Conservation (phyloP, 2,888 invertebrate genomes). For the Drosophila cognata region DNA sequence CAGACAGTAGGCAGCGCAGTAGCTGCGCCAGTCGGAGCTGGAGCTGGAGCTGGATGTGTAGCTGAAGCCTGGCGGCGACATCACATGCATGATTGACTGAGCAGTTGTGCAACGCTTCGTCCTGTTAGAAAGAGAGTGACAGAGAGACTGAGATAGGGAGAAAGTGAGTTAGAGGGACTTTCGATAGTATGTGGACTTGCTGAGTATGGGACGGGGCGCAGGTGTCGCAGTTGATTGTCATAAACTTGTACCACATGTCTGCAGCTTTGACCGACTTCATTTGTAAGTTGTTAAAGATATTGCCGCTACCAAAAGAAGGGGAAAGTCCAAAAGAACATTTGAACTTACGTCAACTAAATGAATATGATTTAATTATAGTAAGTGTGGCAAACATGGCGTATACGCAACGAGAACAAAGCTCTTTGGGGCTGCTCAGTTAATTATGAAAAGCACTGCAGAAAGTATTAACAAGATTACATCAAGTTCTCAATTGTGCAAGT, state of each 20-base stretch:
- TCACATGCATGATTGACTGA: slow-evolving; percentile 81
- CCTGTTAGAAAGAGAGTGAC: slow-evolving; percentile 1
- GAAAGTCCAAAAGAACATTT: slow-evolving; percentile 25
- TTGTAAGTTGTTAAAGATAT: slow-evolving; percentile 54
- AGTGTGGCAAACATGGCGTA: slow-evolving; percentile 42
- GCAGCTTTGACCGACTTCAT: slow-evolving; percentile 58
- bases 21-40: slow-evolving; percentile 25
- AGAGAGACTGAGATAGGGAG: background rate
- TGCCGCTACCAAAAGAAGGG: background rate
- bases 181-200: slow-evolving; percentile 2
- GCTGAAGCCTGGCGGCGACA: slow-evolving; percentile 75
- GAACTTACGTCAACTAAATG: slow-evolving; percentile 61
- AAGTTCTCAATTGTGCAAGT: slow-evolving; percentile 42
- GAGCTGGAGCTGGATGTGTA: slow-evolving; percentile 13
- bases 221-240: slow-evolving; percentile 75
- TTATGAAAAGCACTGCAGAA: slow-evolving; percentile 27
- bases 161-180: slow-evolving; percentile 9
- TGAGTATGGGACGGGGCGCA: slow-evolving; percentile 24
- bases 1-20: slow-evolving; percentile 67
- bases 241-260: slow-evolving; percentile 68
- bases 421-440: slow-evolving; percentile 1
- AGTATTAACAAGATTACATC: slow-evolving; percentile 52
- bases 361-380: slow-evolving; percentile 52
- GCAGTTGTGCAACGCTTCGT: slow-evolving; percentile 73
- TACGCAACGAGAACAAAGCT: slow-evolving; percentile 44